Conservation (phyloP, 2,888 invertebrate genomes). For the Trichopria drosophilae region DNA sequence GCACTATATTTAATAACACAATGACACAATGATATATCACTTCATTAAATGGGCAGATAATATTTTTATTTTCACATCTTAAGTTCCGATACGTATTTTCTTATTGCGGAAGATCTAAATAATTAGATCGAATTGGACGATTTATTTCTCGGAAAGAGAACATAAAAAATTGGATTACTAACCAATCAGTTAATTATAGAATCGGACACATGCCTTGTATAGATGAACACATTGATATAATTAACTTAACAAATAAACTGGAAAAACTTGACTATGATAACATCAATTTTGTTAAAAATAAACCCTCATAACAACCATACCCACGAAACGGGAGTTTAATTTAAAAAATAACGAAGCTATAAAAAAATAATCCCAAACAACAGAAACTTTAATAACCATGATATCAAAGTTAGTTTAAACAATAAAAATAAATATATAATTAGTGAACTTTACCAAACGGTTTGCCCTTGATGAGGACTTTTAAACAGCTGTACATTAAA, state of each 20-base stretch:
- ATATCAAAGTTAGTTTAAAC: conserved; percentile 4
- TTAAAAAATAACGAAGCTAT: conserved; percentile 1
- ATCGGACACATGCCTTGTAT: too few species aligned
- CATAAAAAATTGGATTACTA: too few species aligned
- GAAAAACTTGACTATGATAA: too few species aligned
- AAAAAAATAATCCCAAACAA: background rate
- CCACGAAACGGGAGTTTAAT: too few species aligned
- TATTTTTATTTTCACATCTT: conserved; percentile 1
- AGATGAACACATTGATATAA: too few species aligned
- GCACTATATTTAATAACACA: conserved; percentile 7
- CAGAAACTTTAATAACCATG: conserved; percentile 11
- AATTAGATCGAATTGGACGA: background rate
- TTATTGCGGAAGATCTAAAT: conserved; percentile 2
- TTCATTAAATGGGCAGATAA: conserved; percentile 7
- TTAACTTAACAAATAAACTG: too few species aligned
- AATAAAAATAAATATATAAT: background rate
- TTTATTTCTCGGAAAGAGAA: background rate
- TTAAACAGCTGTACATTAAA: too few species aligned
- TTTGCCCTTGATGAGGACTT: background rate
- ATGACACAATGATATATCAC: background rate
- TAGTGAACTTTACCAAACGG: background rate
- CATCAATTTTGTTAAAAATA: too few species aligned
- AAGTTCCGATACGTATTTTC: background rate
- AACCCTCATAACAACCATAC: too few species aligned
- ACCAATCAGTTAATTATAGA: too few species aligned